phyloP scores from a whole-genome alignment of 2,113 vertebrate species.

The Sorex araneus region DNA sequence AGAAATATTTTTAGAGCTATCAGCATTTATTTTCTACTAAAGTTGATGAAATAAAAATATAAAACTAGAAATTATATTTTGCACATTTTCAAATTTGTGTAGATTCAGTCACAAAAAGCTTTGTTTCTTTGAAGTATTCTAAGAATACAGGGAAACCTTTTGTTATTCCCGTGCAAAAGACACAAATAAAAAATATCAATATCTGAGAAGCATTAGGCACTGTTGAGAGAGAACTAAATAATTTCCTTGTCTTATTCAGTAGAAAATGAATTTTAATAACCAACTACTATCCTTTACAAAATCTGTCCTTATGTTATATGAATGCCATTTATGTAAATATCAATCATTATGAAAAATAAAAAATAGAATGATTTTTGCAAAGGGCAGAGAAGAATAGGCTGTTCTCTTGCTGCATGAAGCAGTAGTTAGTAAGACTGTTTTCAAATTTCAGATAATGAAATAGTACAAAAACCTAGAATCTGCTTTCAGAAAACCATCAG shows the following conservation, averaged over 20 bases:
- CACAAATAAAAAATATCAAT: constrained; percentile 1
- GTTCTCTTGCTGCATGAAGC: constrained; percentile 17
- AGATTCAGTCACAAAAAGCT: background rate
- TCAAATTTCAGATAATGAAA: constrained; percentile 67
- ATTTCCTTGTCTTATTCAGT: background rate
- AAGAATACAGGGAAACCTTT: background rate
- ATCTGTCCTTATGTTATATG: background rate
- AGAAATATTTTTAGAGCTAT: constrained; percentile 1
- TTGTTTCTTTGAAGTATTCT: constrained; percentile 5
- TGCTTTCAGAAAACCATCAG: constrained; percentile 85
- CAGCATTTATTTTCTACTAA: constrained; percentile 15
- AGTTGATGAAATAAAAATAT: background rate
- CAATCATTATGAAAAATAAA: constrained; percentile 59
- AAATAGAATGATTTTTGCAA: constrained; percentile 71
- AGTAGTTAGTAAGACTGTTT: constrained; percentile 44
- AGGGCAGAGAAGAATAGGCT: background rate
- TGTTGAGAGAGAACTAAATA: background rate
- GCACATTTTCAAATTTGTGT: background rate
- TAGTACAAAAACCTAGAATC: constrained; percentile 80
- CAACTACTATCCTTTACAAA: constrained; percentile 7
- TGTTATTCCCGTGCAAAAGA: background rate
- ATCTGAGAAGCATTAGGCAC: background rate
- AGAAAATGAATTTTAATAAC: background rate
- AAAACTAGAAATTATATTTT: background rate
- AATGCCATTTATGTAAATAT: constrained; percentile 47